Conservation (phyloP, 2,113 vertebrate genomes). For the Nothobranchius kuhntae region DNA sequence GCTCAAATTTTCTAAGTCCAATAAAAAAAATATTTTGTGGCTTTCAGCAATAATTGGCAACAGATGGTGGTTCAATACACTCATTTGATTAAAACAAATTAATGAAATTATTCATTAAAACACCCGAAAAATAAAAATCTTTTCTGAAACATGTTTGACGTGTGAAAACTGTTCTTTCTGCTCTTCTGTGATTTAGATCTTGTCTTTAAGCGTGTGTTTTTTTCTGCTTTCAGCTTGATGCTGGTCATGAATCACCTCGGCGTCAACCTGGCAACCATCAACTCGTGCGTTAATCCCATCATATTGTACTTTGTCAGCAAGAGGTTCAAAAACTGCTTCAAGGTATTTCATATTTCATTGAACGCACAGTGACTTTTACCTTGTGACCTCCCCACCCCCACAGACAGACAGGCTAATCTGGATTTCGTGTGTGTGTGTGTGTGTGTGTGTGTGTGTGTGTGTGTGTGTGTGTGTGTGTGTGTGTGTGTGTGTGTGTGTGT, state of each 20-base stretch:
- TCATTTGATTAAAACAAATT: neutral
- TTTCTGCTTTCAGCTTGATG: constrained; percentile 83
- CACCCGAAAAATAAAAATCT: too few species aligned
- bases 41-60: neutral
- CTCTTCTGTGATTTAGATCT: neutral
- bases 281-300: constrained; percentile 99
- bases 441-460: neutral
- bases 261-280: constrained; percentile 92
- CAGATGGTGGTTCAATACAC: neutral
- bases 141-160: too few species aligned
- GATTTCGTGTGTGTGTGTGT: constrained; percentile 25
- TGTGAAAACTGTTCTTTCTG: too few species aligned
- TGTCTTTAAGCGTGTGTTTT: constrained; percentile 2
- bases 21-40: neutral
- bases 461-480: neutral
- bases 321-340: constrained; percentile 99
- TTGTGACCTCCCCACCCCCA: neutral
- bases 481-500: neutral
- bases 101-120: too few species aligned
- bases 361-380: neutral
- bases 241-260: constrained; percentile 91
- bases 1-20: neutral
- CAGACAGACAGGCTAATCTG: constrained; percentile 13
- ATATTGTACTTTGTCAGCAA: constrained; percentile 99
- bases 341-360: constrained; percentile 78